Percentiles rank a stretch among this genome's conserved stretches.
These are phyloP conservation scores for Hydractinia symbiolongicarpus DNA, from an alignment of 30 jellyfish, hydroid and myxozoan genomes.

Conservation along the genomic window DNA sequence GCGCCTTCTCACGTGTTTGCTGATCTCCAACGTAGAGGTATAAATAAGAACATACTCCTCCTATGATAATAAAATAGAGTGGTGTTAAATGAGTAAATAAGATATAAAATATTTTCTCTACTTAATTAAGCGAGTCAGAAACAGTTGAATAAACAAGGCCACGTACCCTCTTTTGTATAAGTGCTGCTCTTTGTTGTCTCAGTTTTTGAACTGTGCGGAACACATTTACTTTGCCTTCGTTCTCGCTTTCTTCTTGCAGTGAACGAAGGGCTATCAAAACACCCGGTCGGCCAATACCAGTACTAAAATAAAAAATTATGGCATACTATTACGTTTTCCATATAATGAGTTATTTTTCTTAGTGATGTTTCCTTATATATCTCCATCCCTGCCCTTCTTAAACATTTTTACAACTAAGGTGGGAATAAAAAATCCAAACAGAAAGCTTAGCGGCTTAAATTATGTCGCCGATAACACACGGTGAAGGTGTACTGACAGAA, in stretches of 20 bases:
- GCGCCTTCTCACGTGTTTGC: conserved; percentile 24
- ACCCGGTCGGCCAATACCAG: conserved; percentile 84
- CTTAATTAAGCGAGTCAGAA: not conserved
- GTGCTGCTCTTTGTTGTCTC: conserved; percentile 52
- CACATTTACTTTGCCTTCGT: conserved; percentile 38
- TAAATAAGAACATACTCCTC: conserved; percentile 27
- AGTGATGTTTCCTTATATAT: too few species aligned
- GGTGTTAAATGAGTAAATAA: not conserved
- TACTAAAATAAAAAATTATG: conserved; percentile 21
- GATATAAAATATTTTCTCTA: not conserved
- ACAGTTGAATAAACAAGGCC: not conserved
- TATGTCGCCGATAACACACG: too few species aligned
- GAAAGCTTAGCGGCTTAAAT: too few species aligned
- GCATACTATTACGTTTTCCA: not conserved
- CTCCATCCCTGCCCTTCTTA: too few species aligned
- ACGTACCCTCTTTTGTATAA: conserved; percentile 59
- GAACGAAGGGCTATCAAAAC: conserved; percentile 53
- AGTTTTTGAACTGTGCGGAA: conserved; percentile 53
- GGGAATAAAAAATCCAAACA: too few species aligned
- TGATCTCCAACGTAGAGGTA: conserved; percentile 27
- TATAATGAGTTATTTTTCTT: too few species aligned
- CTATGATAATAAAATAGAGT: conserved; percentile 4
- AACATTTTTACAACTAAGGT: too few species aligned
- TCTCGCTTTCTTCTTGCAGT: conserved; percentile 43
- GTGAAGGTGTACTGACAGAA: too few species aligned